Evolutionary conservation across 2,888 invertebrate species (phyloP), one percentile per base, ranked within the genome.

Genomic region (Periphyllus acericola): DNA sequence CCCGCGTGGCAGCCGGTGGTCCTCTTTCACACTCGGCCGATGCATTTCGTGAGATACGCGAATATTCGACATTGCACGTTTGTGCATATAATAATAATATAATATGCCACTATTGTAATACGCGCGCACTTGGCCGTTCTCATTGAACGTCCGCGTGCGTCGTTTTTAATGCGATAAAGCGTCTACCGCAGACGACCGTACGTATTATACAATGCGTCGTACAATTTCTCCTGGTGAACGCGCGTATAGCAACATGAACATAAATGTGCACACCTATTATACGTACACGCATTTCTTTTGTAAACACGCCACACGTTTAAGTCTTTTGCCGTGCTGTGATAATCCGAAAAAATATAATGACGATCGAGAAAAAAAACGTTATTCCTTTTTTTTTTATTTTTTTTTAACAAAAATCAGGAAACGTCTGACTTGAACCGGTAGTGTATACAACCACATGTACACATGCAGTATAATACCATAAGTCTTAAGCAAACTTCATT

Each of bases 401-500:
- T 78, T 85, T 76, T 32, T 32, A 25, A 84, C 60, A 83, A 84
- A 84, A 40, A 74, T 52, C 78, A 78, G 84, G 78, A 85, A 85
- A 78, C 32, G 52, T 68, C n/a, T 14, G 78, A 46, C 68, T 46
- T 78, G 34, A 68, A 66, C 60, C 84, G 68, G 84, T 71, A 76
- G 34, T 34, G 25, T 36, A 14, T 85, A 25, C 25, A 29, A 14
- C 19, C 2, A 52, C 52, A n/a, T 40, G 19, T 1, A 75, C 17
- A 60, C 60, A 25, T 29, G 29, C 68, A 11, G 60, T 60, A 68
- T 11, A 68, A 9, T 68, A 34, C 8, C 36, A 21, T n/a, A 52
- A 52, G 32, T 52, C 34, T 72, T 81, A 14, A 72, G n/a, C n/a
- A 83, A 72, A 72, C 34, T 68, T 4, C 60, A 6, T 60, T 60